Evolutionary conservation across 2,113 vertebrate species (phyloP), one percentile per base, ranked within the genome.

Genomic region (Scopus umbretta): DNA sequence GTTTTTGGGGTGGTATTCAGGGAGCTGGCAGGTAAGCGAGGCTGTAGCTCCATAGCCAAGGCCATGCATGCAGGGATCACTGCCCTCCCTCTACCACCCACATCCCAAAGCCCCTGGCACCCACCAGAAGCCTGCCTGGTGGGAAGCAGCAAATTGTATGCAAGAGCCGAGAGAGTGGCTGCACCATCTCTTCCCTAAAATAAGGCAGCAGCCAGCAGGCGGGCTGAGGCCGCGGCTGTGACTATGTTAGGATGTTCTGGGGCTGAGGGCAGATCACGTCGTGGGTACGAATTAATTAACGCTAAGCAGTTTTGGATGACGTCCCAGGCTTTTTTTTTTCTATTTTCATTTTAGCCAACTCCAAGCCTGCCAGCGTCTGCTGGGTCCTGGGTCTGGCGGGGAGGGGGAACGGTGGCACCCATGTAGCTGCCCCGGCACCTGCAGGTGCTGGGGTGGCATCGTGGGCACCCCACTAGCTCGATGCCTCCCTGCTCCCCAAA

Each of bases 181-280:
- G 2, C 38, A 55, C 79, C 1, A 2, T 16, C 18, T 80, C 63
- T 72, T 68, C 61, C 65, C 63, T 61, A 89, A 94, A 95, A 88
- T 59, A 79, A 84, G 63, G 82, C 86, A 6, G 4, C 5, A 43
- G 66, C 85, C 55, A 90, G 59, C 70, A 70, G 85, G 42, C 26
- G 2, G n/a, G 75, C 50, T 63, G 86, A 89, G 59, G 55, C 75
- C 2, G 1, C 0, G 1, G 34, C 92, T 7, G 4, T 97, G 92
- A 70, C 94, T 95, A 93, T 95, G 93, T 94, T 96, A 86, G 94
- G 94, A 95, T 96, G 90, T 97, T 96, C 90, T 94, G 70, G 67
- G 85, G 84, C 90, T 12, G 59, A 95, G 93, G 81, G 87, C 85
- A 79, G 93, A 95, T 94, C 83, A 95, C 53, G 13, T 90, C 34